phyloP scores from a whole-genome alignment of 1,140 invertebrate genomes.

The Nomia melanderi region DNA sequence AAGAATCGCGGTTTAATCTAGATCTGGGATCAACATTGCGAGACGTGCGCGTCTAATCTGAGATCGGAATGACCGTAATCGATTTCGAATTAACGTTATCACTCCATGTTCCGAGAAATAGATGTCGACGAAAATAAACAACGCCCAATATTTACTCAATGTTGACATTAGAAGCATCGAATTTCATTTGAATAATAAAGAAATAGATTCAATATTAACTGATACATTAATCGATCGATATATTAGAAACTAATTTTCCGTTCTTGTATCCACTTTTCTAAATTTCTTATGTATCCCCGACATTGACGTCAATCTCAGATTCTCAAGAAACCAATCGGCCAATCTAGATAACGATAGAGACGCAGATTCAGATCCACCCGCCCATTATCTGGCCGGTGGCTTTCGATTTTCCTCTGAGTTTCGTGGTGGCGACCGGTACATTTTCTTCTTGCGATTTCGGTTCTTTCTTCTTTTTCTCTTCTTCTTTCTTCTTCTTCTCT shows the following conservation, averaged over 20 bases:
- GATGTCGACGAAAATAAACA: neutral
- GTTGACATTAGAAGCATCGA: too few relatives aligned
- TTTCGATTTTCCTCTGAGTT: slow-evolving; percentile 84
- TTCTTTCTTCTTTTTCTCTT: slow-evolving; percentile 39
- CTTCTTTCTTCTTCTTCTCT: slow-evolving; percentile 15
- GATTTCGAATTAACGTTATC: neutral
- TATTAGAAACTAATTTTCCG: too few relatives aligned
- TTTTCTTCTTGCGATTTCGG: slow-evolving; percentile 32
- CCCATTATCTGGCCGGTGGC: slow-evolving; percentile 85
- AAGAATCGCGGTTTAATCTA: too few relatives aligned
- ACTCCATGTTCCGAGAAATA: neutral
- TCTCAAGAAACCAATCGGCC: too few relatives aligned
- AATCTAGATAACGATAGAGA: neutral
- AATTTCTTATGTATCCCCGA: too few relatives aligned
- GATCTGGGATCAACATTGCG: too few relatives aligned
- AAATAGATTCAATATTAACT: too few relatives aligned
- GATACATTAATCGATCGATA: too few relatives aligned
- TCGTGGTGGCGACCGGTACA: slow-evolving; percentile 70
- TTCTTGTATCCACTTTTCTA: too few relatives aligned
- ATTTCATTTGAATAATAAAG: too few relatives aligned
- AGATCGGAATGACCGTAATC: neutral
- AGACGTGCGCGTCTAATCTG: neutral
- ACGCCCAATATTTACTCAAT: too few relatives aligned
- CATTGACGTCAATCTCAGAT: too few relatives aligned
- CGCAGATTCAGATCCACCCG: slow-evolving; percentile 83